These are phyloP conservation scores for Oligia latruncula DNA, from an alignment of 2,888 invertebrate species.

Conservation along the genomic window DNA sequence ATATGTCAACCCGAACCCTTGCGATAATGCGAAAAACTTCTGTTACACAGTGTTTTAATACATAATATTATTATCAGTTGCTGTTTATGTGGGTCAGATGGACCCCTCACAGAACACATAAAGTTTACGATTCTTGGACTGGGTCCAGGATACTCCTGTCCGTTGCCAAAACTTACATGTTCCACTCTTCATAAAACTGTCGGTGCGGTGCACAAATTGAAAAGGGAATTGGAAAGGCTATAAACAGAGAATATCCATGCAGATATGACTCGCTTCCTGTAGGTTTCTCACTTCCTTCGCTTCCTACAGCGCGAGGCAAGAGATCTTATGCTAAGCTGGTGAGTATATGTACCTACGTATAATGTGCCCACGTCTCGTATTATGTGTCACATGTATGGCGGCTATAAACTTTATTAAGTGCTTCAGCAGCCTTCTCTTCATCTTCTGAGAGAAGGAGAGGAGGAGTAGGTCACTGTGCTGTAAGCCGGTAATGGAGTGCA, in stretches of 20 bases:
- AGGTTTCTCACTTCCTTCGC: too few species aligned
- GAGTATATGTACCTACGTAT: too few species aligned
- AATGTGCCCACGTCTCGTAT: background rate
- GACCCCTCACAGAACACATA: constrained; percentile 51
- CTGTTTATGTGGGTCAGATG: constrained; percentile 35
- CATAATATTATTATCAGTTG: background rate
- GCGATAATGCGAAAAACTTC: constrained; percentile 4
- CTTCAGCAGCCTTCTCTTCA: background rate
- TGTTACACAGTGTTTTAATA: background rate
- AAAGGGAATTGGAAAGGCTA: too few species aligned
- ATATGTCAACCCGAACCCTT: background rate
- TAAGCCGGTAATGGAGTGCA: background rate
- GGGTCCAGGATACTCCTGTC: constrained; percentile 60
- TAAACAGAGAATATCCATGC: too few species aligned
- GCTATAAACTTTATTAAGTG: constrained; percentile 7
- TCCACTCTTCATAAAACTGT: constrained; percentile 25
- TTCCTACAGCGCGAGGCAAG: too few species aligned
- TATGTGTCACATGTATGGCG: background rate
- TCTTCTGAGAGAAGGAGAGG: background rate
- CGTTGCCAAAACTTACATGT: constrained; percentile 12
- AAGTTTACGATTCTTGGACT: constrained; percentile 74
- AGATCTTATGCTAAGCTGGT: too few species aligned
- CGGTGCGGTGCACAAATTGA: background rate
- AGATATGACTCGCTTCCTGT: too few species aligned
- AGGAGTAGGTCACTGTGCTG: background rate